A percentile compares a stretch with the other conserved stretches of the same genome.
Evolutionary conservation across 2,113 vertebrate species (phyloP).

Genomic region (Gnathonemus echidnorhynchus): DNA sequence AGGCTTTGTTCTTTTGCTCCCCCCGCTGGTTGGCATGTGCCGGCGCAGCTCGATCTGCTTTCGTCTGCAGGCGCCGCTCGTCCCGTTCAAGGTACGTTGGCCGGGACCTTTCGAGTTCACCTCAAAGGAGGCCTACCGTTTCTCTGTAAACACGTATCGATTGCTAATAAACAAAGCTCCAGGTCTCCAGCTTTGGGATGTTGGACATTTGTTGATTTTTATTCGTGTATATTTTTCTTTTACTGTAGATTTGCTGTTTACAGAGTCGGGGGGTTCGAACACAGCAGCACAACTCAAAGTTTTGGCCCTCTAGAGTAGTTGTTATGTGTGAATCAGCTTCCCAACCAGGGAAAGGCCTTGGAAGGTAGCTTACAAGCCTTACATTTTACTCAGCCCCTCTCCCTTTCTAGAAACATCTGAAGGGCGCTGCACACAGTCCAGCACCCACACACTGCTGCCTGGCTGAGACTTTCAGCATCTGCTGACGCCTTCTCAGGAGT

Average conservation of each 20-base stretch:
- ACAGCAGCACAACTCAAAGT: neutral
- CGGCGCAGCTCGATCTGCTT: slow-evolving; percentile 51
- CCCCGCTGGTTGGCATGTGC: slow-evolving; percentile 21
- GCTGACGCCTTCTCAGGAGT: neutral
- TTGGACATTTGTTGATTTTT: neutral
- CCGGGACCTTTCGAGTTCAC: slow-evolving; percentile 11
- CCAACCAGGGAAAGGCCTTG: neutral
- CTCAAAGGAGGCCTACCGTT: neutral
- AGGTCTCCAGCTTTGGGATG: neutral
- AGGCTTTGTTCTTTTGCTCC: slow-evolving; percentile 79
- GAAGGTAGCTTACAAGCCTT: neutral
- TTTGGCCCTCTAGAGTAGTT: neutral
- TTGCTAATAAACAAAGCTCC: neutral
- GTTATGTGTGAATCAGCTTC: neutral
- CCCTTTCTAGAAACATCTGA: neutral
- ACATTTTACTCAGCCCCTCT: neutral
- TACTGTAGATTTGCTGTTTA: neutral
- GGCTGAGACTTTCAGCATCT: neutral
- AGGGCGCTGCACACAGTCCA: neutral
- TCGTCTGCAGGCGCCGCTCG: slow-evolving; percentile 41
- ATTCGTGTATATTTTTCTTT: neutral
- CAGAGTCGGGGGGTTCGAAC: neutral
- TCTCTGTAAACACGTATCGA: neutral
- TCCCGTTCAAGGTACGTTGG: slow-evolving; percentile 28
- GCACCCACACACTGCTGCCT: neutral